Evolutionary conservation across 2,113 vertebrate species (phyloP), one percentile per base, ranked within the genome.

Genomic region (Sinocyclocheilus maitianheensis): DNA sequence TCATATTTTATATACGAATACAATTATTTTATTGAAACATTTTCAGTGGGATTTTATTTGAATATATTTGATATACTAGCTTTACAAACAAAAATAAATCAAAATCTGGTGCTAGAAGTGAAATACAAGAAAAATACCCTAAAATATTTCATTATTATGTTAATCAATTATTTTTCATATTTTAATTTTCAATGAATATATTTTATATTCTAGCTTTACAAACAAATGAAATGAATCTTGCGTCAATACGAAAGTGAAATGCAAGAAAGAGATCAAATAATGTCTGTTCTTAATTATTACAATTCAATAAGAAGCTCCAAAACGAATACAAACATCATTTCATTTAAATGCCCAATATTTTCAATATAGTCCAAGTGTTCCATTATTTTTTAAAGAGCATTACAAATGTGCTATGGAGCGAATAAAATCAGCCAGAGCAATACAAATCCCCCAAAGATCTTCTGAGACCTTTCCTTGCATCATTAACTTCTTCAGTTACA

Each of bases 401-500:
- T 53, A 34, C 43, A 69, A 51, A 63, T 3, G 12, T 8, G 9
- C 43, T 67, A 16, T 11, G 2, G 34, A 83, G 26, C 18, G 11
- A 9, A 83, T 34, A 71, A 72, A 72, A 83, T 72, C 65, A 83
- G 67, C 26, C 12, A 83, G 74, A n/a, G 67, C 37, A 83, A 83
- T 71, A 53, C 20, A 71, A 55, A 72, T 37, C 79, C 40, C 80
- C 43, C 24, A 69, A 69, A 67, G 43, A 82, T 53, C 63, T 34
- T 79, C 3, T 2, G 4, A 82, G 80, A 11, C 63, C 60, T 10
- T 46, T 55, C 72, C 22, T 4, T 83, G 81, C 67, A 0, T 74
- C 81, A 83, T 83, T 83, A 83, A 55, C 26, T 83, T 53, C n/a
- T 83, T 53, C 81, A 71, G 46, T 71, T 74, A 83, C 67, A 74